phyloP scores from a whole-genome alignment of 2,113 vertebrate genomes.

The Anguilla rostrata region DNA sequence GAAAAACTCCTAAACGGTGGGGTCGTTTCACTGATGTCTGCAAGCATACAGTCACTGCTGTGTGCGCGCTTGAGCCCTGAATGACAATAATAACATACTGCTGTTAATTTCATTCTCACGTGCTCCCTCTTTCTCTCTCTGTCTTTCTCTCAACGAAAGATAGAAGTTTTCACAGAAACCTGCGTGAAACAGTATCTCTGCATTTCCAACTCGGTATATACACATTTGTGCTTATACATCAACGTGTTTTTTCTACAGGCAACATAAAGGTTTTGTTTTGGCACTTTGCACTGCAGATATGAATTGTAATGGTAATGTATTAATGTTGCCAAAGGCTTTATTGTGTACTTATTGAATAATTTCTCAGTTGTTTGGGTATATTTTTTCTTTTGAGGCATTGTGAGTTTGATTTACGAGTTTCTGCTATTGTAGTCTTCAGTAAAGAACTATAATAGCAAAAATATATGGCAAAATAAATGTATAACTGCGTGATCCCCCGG shows the following conservation, averaged over 20 bases:
- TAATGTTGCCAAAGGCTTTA: not conserved
- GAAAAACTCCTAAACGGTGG: not conserved
- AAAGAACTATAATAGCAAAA: not conserved
- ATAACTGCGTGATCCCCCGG: not conserved
- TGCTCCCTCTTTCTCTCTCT: not conserved
- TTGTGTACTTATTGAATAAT: not conserved
- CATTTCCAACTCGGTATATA: not conserved
- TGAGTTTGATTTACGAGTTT: not conserved
- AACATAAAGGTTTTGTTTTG: not conserved
- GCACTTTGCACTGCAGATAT: not conserved
- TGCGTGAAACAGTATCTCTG: not conserved
- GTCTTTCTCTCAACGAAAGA: not conserved
- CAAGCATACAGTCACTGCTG: not conserved
- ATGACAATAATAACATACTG: not conserved
- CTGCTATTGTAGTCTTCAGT: not conserved
- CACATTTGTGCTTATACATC: not conserved
- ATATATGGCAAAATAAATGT: not conserved
- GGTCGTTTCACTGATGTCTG: not conserved
- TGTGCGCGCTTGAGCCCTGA: not conserved
- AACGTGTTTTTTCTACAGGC: not conserved
- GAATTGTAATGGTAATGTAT: not conserved
- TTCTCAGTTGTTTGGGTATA: not conserved
- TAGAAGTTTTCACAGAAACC: not conserved
- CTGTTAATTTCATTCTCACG: not conserved
- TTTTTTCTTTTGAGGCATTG: not conserved